These are phyloP conservation scores for Sitta europaea DNA, from an alignment of 2,113 vertebrate species.

Conservation along the genomic window DNA sequence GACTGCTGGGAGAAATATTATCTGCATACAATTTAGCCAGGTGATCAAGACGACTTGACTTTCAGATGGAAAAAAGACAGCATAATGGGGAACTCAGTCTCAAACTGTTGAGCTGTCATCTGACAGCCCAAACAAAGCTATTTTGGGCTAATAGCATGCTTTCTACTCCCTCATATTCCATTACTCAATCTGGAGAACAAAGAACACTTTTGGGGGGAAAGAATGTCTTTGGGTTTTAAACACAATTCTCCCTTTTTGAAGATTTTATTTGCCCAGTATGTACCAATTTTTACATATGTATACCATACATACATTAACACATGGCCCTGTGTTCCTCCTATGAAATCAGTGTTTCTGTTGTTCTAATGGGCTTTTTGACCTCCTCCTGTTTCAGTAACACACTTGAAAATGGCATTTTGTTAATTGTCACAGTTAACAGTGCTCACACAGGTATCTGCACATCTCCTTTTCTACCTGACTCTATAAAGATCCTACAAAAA, in stretches of 20 bases:
- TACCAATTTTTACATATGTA: neutral
- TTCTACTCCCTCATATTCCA: neutral
- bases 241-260: neutral
- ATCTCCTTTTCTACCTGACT: neutral
- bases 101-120: neutral
- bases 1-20: neutral
- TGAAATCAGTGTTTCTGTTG: neutral
- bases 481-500: neutral
- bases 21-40: neutral
- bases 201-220: neutral
- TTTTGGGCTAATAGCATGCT: neutral
- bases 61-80: neutral
- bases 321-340: rapidly evolving
- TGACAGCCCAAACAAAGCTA: slow-evolving; percentile 23
- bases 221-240: neutral
- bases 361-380: neutral
- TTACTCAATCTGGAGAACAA: neutral
- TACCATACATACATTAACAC: neutral
- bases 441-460: neutral
- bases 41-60: neutral
- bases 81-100: neutral
- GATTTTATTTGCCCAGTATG: neutral
- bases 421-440: neutral
- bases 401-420: neutral
- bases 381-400: neutral